Conservation (phyloP, 92 coral and sea anemone genomes). For the Desmophyllum pertusum region DNA sequence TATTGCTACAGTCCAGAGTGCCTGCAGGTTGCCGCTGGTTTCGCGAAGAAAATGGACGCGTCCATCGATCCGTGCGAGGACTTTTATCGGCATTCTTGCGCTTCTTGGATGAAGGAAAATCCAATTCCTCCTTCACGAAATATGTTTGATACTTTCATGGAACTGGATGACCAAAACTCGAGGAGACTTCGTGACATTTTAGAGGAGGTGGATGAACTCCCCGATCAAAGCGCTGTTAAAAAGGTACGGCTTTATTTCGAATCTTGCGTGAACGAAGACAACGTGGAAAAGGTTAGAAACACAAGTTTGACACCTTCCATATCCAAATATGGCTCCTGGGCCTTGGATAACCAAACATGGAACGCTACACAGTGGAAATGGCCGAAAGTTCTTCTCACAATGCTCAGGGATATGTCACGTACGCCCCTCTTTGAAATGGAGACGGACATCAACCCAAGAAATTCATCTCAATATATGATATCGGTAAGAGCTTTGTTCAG, state of each 20-base stretch:
- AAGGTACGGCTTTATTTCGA: conserved; percentile 27
- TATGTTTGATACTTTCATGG: conserved; percentile 29
- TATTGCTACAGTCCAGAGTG: conserved; percentile 66
- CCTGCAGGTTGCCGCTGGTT: conserved; percentile 44
- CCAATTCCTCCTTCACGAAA: conserved; percentile 56
- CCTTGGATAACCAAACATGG: conserved; percentile 38
- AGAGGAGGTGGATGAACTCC: conserved; percentile 46
- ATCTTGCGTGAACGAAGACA: conserved; percentile 55
- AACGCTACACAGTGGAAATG: conserved; percentile 24
- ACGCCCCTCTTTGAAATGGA: background rate
- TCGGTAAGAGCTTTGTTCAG: conserved; percentile 22
- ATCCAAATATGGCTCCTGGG: conserved; percentile 50
- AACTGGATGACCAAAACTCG: conserved; percentile 19
- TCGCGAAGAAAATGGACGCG: conserved; percentile 45
- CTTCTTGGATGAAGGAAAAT: conserved; percentile 53
- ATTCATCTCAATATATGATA: conserved; percentile 27
- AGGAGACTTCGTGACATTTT: conserved; percentile 49
- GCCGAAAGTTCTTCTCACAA: background rate
- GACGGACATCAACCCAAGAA: background rate
- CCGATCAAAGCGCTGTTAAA: conserved; percentile 30
- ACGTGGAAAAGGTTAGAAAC: conserved; percentile 42
- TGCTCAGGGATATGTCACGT: background rate
- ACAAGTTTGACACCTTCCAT: conserved; percentile 24
- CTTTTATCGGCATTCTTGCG: conserved; percentile 58
- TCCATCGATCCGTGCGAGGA: conserved; percentile 54